Conservation (phyloP, 1,140 invertebrate species). For the Rhynchophorus ferrugineus region DNA sequence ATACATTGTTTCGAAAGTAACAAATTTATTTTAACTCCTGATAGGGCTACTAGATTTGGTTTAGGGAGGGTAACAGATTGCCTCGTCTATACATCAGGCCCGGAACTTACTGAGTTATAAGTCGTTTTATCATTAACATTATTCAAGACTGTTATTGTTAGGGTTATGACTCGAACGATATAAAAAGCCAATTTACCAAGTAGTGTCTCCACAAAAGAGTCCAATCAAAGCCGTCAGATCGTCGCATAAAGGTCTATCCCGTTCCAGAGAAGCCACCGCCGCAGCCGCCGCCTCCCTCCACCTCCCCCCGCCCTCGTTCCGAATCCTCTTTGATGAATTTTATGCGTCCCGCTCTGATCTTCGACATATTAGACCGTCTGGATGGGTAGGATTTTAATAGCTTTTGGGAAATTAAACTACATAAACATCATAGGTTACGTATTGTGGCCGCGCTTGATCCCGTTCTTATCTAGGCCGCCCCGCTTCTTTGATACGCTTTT, state of each 20-base stretch:
- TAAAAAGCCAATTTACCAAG: too few relatives aligned
- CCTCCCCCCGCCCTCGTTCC: neutral
- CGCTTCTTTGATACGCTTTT: constrained; percentile 10
- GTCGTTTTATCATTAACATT: too few relatives aligned
- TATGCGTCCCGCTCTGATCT: constrained; percentile 35
- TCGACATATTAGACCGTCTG: constrained; percentile 35
- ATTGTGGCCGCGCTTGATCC: constrained; percentile 30
- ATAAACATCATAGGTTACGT: constrained; percentile 37
- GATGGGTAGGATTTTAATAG: constrained; percentile 35
- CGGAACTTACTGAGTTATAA: too few relatives aligned
- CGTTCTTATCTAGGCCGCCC: constrained; percentile 25
- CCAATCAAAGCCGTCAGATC: neutral
- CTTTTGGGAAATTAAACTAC: constrained; percentile 39
- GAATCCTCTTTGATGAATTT: constrained; percentile 38
- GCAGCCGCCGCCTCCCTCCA: constrained; percentile 12
- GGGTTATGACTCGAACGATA: too few relatives aligned
- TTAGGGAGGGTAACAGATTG: too few relatives aligned
- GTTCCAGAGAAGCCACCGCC: constrained; percentile 4
- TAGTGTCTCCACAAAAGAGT: neutral
- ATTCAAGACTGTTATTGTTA: too few relatives aligned
- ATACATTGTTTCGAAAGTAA: too few relatives aligned
- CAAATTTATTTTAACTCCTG: too few relatives aligned
- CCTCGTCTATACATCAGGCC: too few relatives aligned
- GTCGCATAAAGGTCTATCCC: neutral
- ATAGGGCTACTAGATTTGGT: too few relatives aligned